Evolutionary conservation across 2,888 invertebrate species (phyloP).

Genomic region (Metacarcinus magister): DNA sequence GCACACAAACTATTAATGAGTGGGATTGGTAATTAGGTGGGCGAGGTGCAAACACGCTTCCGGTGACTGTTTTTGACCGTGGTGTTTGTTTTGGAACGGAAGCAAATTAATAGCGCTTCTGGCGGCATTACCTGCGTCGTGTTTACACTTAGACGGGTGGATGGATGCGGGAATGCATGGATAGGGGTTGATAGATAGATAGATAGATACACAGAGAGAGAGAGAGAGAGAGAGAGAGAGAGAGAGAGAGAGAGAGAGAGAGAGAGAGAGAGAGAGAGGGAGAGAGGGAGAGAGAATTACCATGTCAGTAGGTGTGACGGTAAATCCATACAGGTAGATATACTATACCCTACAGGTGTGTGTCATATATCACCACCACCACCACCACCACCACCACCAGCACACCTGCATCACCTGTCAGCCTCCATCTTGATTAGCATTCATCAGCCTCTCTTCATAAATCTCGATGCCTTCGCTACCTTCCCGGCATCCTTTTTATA

Average conservation of each 20-base stretch:
- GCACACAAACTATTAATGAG: neutral
- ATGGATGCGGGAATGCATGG: no score
- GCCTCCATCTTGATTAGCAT: neutral
- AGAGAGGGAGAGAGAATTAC: neutral
- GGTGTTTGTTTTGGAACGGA: neutral
- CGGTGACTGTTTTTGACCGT: neutral
- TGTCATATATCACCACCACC: neutral
- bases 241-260: neutral
- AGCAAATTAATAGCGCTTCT: neutral
- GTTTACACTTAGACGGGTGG: no score
- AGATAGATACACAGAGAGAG: no score
- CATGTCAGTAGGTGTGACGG: neutral
- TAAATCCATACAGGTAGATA: neutral
- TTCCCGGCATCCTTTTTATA: slow-evolving; percentile 19
- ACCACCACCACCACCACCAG: neutral
- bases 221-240: neutral
- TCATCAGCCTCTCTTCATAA: neutral
- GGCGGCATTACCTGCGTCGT: neutral
- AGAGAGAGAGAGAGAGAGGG: neutral
- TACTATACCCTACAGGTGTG: neutral
- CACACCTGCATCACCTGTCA: neutral
- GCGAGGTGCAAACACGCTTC: slow-evolving; percentile 19
- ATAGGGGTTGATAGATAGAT: no score
- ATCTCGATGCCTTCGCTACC: neutral
- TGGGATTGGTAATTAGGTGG: neutral